These are phyloP conservation scores for Spinus olivaceus DNA, from an alignment of 2,797 vertebrate species.

Conservation along the genomic window DNA sequence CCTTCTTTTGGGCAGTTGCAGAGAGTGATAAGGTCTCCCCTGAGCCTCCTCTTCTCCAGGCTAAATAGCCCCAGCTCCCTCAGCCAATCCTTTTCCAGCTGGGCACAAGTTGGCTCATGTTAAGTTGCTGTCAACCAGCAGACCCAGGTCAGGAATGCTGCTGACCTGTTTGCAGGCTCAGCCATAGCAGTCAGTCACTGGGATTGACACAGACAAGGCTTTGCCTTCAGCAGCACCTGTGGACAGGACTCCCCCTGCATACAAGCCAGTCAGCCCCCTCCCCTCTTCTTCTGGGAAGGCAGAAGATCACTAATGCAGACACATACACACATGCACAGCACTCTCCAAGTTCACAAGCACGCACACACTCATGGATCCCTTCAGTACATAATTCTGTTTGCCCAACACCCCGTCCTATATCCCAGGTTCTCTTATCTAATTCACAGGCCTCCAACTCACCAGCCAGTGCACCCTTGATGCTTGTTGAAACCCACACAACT, in stretches of 20 bases:
- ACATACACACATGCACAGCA: too few relatives aligned
- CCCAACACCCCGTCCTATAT: background rate
- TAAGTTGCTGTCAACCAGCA: rapidly evolving
- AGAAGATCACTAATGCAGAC: background rate
- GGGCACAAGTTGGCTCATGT: background rate
- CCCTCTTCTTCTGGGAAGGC: background rate
- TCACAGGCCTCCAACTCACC: background rate
- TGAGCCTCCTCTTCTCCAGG: background rate
- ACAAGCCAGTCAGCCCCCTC: background rate
- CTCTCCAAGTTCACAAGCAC: background rate
- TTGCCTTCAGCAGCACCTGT: background rate
- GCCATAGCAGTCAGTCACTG: rapidly evolving
- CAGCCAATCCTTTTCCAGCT: background rate
- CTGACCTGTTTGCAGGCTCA: background rate
- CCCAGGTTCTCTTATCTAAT: background rate
- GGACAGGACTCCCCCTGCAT: background rate
- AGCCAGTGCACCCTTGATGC: rapidly evolving
- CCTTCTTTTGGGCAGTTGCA: background rate
- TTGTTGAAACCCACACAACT: background rate
- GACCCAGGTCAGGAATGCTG: background rate
- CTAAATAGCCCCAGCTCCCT: background rate
- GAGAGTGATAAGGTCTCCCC: background rate
- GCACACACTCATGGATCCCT: rapidly evolving
- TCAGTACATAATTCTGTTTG: background rate
- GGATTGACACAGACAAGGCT: background rate